phyloP scores from a whole-genome alignment of 2,113 vertebrate species.

The Misgurnus mizolepis region DNA sequence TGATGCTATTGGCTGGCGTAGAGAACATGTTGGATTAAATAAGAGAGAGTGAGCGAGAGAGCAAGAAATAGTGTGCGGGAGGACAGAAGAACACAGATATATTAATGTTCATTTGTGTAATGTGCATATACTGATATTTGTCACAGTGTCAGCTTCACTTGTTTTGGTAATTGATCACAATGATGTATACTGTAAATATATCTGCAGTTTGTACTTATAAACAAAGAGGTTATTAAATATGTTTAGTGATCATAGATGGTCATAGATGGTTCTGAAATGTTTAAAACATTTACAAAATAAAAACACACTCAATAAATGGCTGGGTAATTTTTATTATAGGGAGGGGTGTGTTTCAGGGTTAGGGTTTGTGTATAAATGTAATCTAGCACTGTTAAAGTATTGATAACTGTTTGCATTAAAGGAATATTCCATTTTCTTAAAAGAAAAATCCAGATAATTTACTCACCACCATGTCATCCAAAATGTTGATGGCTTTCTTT shows the following conservation, averaged over 20 bases:
- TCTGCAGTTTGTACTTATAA: neutral
- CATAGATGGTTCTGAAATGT: no score
- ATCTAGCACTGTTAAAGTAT: neutral
- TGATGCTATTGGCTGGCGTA: conserved; percentile 31
- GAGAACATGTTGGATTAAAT: conserved; percentile 7
- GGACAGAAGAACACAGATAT: conserved; percentile 7
- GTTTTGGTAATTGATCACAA: neutral
- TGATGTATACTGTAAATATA: neutral
- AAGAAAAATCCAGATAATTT: no score
- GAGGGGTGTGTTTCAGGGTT: conserved; percentile 8
- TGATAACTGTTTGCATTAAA: neutral
- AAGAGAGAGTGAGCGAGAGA: neutral
- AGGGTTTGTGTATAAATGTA: neutral
- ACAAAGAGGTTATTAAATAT: neutral
- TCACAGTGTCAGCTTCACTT: neutral
- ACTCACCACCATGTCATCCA: no score
- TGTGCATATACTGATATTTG: neutral
- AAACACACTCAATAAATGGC: no score
- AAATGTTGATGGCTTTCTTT: no score
- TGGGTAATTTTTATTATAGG: neutral
- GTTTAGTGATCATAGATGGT: no score
- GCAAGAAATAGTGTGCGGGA: neutral
- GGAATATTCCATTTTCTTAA: no score
- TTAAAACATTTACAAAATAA: no score
- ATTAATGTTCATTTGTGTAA: neutral